These are phyloP conservation scores for Calameuta idolon DNA, from an alignment of 2,888 invertebrate genomes.

Conservation along the genomic window DNA sequence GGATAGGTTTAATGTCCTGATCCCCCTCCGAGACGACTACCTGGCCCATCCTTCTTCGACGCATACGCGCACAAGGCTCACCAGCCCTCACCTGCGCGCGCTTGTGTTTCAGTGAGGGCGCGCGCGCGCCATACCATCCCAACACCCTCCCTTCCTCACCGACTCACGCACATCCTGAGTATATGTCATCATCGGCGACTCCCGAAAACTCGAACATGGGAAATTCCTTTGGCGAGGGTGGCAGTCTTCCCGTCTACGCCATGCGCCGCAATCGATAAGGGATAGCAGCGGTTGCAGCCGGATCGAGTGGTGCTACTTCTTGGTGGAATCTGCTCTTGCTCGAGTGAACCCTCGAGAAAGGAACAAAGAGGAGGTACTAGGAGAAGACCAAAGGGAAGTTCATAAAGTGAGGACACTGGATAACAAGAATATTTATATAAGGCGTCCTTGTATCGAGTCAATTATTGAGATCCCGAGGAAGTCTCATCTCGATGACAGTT, in stretches of 20 bases:
- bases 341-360: not conserved
- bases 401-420: not conserved
- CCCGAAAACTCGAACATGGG: conserved; percentile 18
- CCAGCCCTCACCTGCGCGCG: not conserved
- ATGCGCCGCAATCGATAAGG: conserved; percentile 51
- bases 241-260: conserved; percentile 29
- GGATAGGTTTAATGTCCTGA: not conserved
- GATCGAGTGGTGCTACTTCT: not conserved
- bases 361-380: not conserved
- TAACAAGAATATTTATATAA: not conserved
- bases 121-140: not conserved
- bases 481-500: not conserved
- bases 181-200: not conserved
- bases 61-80: not conserved
- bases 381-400: not conserved
- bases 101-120: not conserved
- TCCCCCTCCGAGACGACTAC: not conserved
- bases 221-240: conserved; percentile 17
- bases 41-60: not conserved
- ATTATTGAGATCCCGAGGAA: not conserved
- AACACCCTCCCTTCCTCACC: not conserved
- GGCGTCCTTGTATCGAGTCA: not conserved
- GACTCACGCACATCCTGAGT: not conserved
- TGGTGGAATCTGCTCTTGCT: not conserved
- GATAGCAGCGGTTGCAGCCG: not conserved